Evolutionary conservation across 2,113 vertebrate species (phyloP), one percentile per base, ranked within the genome.

Genomic region (Anthoscopus minutus): DNA sequence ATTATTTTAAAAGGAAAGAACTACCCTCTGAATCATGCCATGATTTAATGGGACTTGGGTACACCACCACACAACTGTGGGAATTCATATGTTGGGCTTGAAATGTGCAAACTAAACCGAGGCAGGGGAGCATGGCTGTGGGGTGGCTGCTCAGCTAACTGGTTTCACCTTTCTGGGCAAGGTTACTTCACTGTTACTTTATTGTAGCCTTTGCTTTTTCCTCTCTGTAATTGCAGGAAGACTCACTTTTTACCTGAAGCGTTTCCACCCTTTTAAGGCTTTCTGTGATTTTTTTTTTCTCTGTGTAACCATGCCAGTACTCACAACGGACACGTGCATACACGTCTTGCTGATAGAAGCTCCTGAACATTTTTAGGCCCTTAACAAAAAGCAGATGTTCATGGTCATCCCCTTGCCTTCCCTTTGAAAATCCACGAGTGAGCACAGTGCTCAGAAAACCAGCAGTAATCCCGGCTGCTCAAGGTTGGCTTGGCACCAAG

Each of bases 321-420:
- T 89, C 48, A 10, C 54, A 76, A 13, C 9, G 31, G n/a, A 15
- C 25, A 7, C 21, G 5, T 2, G 1, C 56, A 7, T 5, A 9
- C 9, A 12, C 4, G 9, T 60, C 12, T 4, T 30, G 62, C 62
- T 92, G 48, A 62, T 30, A 47, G 58, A 74, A 80, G 48, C 50
- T 51, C 78, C 33, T 72, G 67, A 70, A 50, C 16, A 1, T 66
- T 86, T 65, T 73, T 50, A 83, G 58, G 40, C 64, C 14, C 50
- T 81, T 92, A 88, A 85, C 51, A 47, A 82, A 92, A 96, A 86
- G 38, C 88, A 88, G 88, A 88, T 86, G 82, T 37, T 90, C 40
- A 0, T 31, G 85, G 69, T 42, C 15, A 2, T 65, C 38, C 70
- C 66, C 12, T 88, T 78, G 35, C 51, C 35, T 81, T 89, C 35